These are phyloP conservation scores for Eupithecia inturbata DNA, from an alignment of 2,888 invertebrate genomes.

Conservation along the genomic window DNA sequence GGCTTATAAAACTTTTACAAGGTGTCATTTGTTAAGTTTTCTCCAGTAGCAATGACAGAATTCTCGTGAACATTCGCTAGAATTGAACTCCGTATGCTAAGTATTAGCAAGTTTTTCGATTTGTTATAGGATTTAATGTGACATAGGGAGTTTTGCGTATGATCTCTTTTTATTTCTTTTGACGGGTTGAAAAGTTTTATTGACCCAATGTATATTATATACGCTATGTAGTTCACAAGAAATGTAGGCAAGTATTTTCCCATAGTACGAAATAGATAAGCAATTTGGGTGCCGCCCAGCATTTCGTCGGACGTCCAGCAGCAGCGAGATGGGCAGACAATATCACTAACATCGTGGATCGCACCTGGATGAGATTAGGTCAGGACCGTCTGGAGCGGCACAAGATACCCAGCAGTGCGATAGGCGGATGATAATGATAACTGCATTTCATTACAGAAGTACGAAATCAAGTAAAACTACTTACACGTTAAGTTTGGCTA, in stretches of 20 bases:
- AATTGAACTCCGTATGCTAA: slow-evolving; percentile 51
- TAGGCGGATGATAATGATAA: too few species aligned
- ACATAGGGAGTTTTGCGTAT: slow-evolving; percentile 38
- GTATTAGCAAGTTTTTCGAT: slow-evolving; percentile 58
- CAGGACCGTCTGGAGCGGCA: too few species aligned
- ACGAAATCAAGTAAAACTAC: slow-evolving; percentile 9
- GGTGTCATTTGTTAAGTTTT: slow-evolving; percentile 59
- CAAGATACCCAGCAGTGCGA: too few species aligned
- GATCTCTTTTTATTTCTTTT: slow-evolving; percentile 44
- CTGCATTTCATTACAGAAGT: not conserved
- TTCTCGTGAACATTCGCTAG: slow-evolving; percentile 48
- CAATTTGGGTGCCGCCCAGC: not conserved
- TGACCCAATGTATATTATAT: not conserved
- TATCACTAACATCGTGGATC: too few species aligned
- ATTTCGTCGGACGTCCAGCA: too few species aligned
- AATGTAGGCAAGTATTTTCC: not conserved
- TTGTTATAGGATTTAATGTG: slow-evolving; percentile 58
- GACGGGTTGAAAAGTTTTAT: slow-evolving; percentile 15
- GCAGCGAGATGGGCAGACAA: too few species aligned
- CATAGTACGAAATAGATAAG: not conserved
- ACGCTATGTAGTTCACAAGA: not conserved
- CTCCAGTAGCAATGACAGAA: slow-evolving; percentile 51
- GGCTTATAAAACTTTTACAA: slow-evolving; percentile 55
- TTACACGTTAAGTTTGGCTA: slow-evolving; percentile 43
- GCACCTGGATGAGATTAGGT: too few species aligned